Evolutionary conservation across 2,888 invertebrate genomes (phyloP), one percentile per base, ranked within the genome.

Genomic region (Cyrtodaria siliqua): DNA sequence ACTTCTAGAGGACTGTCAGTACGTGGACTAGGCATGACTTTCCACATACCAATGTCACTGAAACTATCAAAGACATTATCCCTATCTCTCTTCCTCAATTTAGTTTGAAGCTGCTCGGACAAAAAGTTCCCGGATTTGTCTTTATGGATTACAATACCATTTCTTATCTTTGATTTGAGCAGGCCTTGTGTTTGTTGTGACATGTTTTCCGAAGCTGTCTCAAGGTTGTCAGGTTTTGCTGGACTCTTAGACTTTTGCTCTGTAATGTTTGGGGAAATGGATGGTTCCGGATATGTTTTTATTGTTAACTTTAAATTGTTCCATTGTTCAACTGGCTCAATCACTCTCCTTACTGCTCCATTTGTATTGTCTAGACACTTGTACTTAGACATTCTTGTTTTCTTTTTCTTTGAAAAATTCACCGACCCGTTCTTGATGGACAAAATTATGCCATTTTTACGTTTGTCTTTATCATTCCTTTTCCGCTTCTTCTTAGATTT

Each of bases 21-120:
- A 12, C 80, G 29, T 9, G 80, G 80, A 71, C 80, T 80, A 20
- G 73, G 70, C 70, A 77, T 57, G 2, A 80, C 76, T 57, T 76
- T 75, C 80, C 80, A 80, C 20, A 74, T 40, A n/a, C 76, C 76
- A 38, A 66, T 55, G 63, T 77, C 77, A 63, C 57, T 68, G 24
- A 77, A 77, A 55, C 72, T 68, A 23, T 78, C 78, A 61, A 78
- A 78, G 18, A 78, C 72, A 66, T 78, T 78, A 6, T 78, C 75
- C 18, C 71, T 49, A 20, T 71, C 61, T 63, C 61, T 67, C 47
- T 61, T 72, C 44, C 64, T 72, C 23, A 44, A 24, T 27, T 72
- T 72, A 8, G 64, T 23, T 33, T 52, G 64, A 8, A 78, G 44
- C 23, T 72, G 72, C 38, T 73, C 72, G 14, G 78, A 68, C 27